Percentiles rank a stretch among this genome's conserved stretches.
These are phyloP conservation scores for Lagodon rhomboides DNA, from an alignment of 2,797 vertebrate species.

Conservation along the genomic window DNA sequence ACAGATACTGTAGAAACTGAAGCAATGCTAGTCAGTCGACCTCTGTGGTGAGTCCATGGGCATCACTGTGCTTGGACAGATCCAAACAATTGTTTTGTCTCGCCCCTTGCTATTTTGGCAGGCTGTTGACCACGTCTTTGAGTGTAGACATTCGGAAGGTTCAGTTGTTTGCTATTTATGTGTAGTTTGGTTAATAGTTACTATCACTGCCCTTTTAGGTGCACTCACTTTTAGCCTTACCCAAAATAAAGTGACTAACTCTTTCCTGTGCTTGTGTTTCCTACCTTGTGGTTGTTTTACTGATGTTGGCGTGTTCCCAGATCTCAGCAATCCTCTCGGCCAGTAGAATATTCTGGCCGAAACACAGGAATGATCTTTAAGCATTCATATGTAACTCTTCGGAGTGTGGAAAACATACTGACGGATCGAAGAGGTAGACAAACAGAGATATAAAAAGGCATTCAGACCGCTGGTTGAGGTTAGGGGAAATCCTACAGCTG, in stretches of 20 bases:
- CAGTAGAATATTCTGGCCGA: not conserved
- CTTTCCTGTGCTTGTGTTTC: not conserved
- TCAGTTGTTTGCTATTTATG: not conserved
- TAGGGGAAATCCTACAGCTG: slow-evolving; percentile 57
- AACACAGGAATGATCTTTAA: not conserved
- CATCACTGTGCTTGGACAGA: too few species aligned
- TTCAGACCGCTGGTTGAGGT: slow-evolving; percentile 53
- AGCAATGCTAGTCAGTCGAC: too few species aligned
- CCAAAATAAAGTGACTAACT: not conserved
- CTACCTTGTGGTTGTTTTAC: not conserved
- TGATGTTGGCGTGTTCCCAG: not conserved
- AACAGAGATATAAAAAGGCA: slow-evolving; percentile 38
- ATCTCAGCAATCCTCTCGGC: not conserved
- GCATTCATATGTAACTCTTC: not conserved
- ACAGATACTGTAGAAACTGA: too few species aligned
- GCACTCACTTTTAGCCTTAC: not conserved
- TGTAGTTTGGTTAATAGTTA: not conserved
- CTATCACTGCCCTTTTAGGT: not conserved
- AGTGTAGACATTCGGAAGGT: not conserved
- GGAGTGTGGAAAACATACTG: slow-evolving; percentile 14
- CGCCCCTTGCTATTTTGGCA: not conserved
- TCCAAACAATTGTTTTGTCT: too few species aligned
- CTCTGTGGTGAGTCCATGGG: too few species aligned
- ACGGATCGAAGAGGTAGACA: slow-evolving; percentile 24
- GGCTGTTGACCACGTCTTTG: not conserved